These are phyloP conservation scores for Pterostichus niger DNA, from an alignment of 2,888 invertebrate species.

Conservation along the genomic window DNA sequence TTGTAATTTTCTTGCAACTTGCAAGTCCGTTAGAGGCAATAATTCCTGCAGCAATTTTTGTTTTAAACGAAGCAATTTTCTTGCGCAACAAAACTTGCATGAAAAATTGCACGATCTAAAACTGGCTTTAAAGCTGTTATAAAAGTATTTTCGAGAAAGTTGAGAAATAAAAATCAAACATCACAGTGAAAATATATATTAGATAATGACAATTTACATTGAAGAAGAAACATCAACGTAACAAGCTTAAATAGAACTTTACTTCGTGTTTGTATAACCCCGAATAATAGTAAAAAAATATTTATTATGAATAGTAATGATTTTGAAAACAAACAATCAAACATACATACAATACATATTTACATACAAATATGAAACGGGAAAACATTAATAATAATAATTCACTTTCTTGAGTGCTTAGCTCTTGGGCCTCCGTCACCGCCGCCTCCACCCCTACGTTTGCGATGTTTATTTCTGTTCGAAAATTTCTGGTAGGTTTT, in stretches of 20 bases:
- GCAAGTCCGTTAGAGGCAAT: too few relatives aligned
- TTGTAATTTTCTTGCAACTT: too few relatives aligned
- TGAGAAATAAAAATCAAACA: slow-evolving; percentile 17
- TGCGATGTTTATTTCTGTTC: slow-evolving; percentile 70
- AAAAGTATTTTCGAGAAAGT: slow-evolving; percentile 16
- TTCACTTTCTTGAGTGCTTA: slow-evolving; percentile 64
- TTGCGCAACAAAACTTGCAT: too few relatives aligned
- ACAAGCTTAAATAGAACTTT: slow-evolving; percentile 2
- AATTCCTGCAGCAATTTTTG: too few relatives aligned
- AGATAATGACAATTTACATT: slow-evolving; percentile 43
- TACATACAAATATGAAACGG: slow-evolving; percentile 27
- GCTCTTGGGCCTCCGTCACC: slow-evolving; percentile 69
- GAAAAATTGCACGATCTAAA: too few relatives aligned
- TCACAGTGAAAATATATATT: slow-evolving; percentile 30
- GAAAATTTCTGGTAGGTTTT: slow-evolving; percentile 76
- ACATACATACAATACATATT: background rate
- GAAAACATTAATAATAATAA: slow-evolving; percentile 6
- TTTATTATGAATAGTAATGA: slow-evolving; percentile 20
- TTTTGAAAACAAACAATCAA: background rate
- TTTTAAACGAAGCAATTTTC: too few relatives aligned
- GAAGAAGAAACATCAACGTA: slow-evolving; percentile 7
- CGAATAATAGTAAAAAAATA: slow-evolving; percentile 46
- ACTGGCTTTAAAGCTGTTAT: too few relatives aligned
- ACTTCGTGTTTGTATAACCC: too few relatives aligned
- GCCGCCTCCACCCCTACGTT: slow-evolving; percentile 72